Evolutionary conservation across 2,888 invertebrate species (phyloP), one percentile per base, ranked within the genome.

Genomic region (Podotricha telesiphe): DNA sequence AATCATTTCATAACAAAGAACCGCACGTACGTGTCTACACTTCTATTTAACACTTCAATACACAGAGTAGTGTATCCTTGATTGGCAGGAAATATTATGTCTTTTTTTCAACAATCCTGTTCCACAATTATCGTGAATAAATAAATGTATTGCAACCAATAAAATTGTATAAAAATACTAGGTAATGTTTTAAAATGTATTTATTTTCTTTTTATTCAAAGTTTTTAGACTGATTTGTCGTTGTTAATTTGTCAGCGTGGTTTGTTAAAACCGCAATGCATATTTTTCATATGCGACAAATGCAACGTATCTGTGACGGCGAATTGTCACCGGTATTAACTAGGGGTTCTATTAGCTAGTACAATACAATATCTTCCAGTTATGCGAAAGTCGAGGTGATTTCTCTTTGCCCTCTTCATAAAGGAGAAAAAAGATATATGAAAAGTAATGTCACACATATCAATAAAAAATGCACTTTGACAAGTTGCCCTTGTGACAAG

Each of bases 11-110:
- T 11, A 17, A 50, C 10, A 11, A 50, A 20, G 19, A 50, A 50
- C 20, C 48, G 20, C 48, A 17, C 48, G 20, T 19, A 50, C 48
- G 48, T 50, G 48, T 50, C 20, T 50, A 50, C 11, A 50, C 20
- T 11, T 13, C 19, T 50, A 50, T 50, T 50, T 50, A 50, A 50
- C 20, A 50, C 48, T 50, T 50, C 20, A 50, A 17, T 50, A 10
- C 7, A 15, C 48, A 50, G 13, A 50, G 50, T 50, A 50, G 22
- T 22, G 15, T 20, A 50, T 50, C 50, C 50, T 50, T 11, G 4
- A 50, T 22, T 22, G 20, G 22, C 22, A 13, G 50, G 50, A 50
- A 50, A 50, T 22, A 50, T 50, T 50, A 50, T 50, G 4, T 42
- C 6, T 15, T 50, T 20, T 50, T 4, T 4, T 50, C 4, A 20